Conservation (phyloP, 2,113 vertebrate species). For the Numenius arquata region DNA sequence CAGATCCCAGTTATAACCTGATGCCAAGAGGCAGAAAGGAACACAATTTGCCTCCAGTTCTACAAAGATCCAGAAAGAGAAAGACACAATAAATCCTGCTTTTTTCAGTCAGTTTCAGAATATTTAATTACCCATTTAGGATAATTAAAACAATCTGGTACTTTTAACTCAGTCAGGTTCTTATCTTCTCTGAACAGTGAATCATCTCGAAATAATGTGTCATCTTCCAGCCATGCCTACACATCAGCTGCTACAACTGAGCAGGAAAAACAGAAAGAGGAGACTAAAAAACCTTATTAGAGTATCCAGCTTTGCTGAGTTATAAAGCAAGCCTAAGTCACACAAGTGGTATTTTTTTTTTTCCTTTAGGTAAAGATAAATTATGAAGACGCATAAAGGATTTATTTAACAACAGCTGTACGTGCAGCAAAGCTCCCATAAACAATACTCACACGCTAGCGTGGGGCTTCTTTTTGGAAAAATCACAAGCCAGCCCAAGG, state of each 20-base stretch:
- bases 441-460: conserved; percentile 89
- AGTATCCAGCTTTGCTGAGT: not conserved
- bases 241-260: conserved; percentile 54
- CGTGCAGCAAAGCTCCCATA: not conserved
- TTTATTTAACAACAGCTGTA: not conserved
- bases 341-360: not conserved
- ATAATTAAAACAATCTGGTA: conserved; percentile 56
- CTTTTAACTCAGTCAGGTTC: conserved; percentile 32
- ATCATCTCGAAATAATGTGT: conserved; percentile 40
- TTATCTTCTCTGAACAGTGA: conserved; percentile 39
- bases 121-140: conserved; percentile 34
- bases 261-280: conserved; percentile 35
- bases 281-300: not conserved
- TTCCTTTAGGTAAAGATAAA: not conserved
- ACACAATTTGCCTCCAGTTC: not conserved
- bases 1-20: not conserved
- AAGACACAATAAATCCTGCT: not conserved
- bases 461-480: conserved; percentile 98
- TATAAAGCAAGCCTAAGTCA: not conserved
- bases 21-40: not conserved
- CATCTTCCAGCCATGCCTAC: conserved; percentile 63
- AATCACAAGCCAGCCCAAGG: conserved; percentile 96
- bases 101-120: not conserved
- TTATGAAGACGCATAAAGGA: not conserved
- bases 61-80: not conserved